Evolutionary conservation across 2,888 invertebrate species (phyloP).

Genomic region (Cosmopolites sordidus): DNA sequence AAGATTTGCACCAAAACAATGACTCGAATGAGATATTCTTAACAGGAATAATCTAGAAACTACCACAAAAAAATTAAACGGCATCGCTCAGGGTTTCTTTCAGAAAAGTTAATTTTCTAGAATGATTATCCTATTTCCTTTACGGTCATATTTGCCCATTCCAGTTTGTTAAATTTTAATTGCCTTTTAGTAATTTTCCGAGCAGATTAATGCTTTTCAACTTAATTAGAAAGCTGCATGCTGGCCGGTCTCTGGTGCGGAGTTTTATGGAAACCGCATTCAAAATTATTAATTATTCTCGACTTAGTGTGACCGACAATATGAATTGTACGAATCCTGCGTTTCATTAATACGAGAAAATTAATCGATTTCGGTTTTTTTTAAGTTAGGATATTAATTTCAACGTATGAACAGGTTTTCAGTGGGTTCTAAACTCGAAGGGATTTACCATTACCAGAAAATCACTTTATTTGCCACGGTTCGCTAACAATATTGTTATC

Average conservation of each 20-base stretch:
- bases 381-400: no score
- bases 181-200: slow-evolving; percentile 23
- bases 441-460: no score
- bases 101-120: slow-evolving; percentile 5
- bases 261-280: background rate
- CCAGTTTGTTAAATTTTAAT: slow-evolving; percentile 22
- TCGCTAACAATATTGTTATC: no score
- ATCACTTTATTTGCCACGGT: no score
- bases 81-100: no score
- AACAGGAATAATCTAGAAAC: no score
- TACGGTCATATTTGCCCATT: slow-evolving; percentile 15
- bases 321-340: background rate
- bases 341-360: background rate
- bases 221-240: background rate
- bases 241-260: background rate
- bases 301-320: background rate
- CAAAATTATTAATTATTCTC: background rate
- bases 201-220: background rate
- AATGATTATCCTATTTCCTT: slow-evolving; percentile 22
- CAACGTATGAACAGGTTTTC: no score
- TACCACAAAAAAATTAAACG: no score
- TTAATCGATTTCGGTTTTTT: no score
- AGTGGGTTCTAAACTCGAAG: no score
- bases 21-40: no score
- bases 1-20: no score